Percentiles rank a stretch among this genome's conserved stretches.
phyloP scores from a whole-genome alignment of 1,140 invertebrate species.

The Temnothorax curvispinosus region DNA sequence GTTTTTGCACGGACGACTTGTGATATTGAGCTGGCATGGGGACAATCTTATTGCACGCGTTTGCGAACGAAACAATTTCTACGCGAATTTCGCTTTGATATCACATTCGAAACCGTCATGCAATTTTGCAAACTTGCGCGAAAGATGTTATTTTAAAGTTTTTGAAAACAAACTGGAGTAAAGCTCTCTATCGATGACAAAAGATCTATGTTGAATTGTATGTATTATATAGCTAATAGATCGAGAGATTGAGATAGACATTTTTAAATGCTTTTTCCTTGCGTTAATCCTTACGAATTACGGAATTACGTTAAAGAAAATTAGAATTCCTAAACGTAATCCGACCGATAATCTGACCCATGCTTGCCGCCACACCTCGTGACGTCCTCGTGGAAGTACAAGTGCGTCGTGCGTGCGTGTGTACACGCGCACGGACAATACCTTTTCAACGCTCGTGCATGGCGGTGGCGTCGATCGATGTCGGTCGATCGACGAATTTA shows the following conservation, averaged over 20 bases:
- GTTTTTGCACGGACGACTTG: background rate
- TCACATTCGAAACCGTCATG: background rate
- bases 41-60: background rate
- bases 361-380: conserved; percentile 20
- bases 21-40: background rate
- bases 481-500: background rate
- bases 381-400: conserved; percentile 24
- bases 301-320: background rate
- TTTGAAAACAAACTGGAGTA: background rate
- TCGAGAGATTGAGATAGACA: background rate
- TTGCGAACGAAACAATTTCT: background rate
- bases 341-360: background rate
- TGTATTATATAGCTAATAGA: background rate
- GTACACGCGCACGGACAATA: conserved; percentile 3
- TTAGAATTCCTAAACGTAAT: background rate
- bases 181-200: background rate
- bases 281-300: background rate
- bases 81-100: background rate
- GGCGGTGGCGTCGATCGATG: background rate
- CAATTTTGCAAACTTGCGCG: background rate
- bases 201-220: background rate
- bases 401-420: conserved; percentile 49
- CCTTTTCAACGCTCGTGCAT: conserved; percentile 22
- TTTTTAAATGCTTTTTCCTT: background rate
- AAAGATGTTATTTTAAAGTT: background rate